Evolutionary conservation across 2,888 invertebrate genomes (phyloP).

Genomic region (Lissocephala sabroskyi): DNA sequence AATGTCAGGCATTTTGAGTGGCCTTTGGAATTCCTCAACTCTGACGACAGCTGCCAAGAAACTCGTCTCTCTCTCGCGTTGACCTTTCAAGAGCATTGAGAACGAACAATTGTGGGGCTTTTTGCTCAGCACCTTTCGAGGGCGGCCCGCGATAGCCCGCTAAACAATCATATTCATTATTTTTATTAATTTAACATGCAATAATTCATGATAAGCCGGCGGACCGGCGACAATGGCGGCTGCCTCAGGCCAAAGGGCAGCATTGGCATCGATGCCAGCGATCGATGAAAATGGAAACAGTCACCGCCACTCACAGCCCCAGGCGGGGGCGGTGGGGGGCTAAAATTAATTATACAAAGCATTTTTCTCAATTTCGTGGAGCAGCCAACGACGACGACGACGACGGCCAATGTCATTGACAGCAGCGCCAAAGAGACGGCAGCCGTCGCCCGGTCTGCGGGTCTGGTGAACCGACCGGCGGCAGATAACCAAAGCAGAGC

Average conservation of each 20-base stretch:
- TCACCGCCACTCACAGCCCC: conserved; percentile 15
- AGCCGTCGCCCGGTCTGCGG: conserved; percentile 11
- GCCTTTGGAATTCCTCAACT: too few relatives aligned
- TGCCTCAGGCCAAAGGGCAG: conserved; percentile 1
- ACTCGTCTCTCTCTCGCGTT: too few relatives aligned
- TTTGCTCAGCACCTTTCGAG: too few relatives aligned
- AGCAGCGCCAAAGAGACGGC: conserved; percentile 12
- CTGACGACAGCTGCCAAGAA: too few relatives aligned
- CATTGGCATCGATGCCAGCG: conserved; percentile 12
- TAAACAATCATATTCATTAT: conserved; percentile 54
- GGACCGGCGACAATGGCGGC: not conserved
- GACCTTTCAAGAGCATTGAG: too few relatives aligned
- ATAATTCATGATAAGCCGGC: conserved; percentile 39
- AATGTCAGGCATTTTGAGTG: too few relatives aligned
- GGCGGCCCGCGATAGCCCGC: too few relatives aligned
- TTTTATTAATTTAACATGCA: conserved; percentile 57
- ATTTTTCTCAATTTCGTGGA: conserved; percentile 26
- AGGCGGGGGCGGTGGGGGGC: conserved; percentile 2
- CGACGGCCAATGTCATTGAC: conserved; percentile 47
- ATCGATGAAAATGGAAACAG: conserved; percentile 21
- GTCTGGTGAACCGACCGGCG: conserved; percentile 3
- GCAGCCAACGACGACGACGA: conserved; percentile 1
- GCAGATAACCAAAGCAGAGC: not conserved
- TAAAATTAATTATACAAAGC: conserved; percentile 21
- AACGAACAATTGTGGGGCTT: too few relatives aligned